Evolutionary conservation across 2,888 invertebrate genomes (phyloP).

Genomic region (Arenicola marina): DNA sequence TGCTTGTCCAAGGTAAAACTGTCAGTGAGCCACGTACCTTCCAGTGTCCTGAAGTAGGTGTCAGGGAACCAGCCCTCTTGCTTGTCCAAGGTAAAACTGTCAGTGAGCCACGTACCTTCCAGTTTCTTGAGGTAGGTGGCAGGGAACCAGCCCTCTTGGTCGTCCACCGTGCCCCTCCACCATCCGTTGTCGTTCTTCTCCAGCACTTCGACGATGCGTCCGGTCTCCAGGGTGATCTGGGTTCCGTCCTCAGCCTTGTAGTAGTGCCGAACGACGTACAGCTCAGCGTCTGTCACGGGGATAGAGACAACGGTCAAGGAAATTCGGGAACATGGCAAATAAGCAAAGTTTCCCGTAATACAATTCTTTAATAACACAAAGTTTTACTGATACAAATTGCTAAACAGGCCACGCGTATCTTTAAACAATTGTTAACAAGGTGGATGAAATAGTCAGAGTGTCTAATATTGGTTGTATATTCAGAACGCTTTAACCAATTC

Average conservation of each 20-base stretch:
- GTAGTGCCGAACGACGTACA: conserved; percentile 1
- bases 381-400: no score
- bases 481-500: no score
- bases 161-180: conserved; percentile 51
- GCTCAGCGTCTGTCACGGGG: conserved; percentile 4
- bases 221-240: conserved; percentile 1
- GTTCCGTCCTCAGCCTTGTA: conserved; percentile 1
- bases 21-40: no score
- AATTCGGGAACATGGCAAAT: no score
- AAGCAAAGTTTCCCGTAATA: no score
- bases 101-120: not conserved
- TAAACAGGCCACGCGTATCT: no score
- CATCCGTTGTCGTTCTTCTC: conserved; percentile 55
- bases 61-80: conserved; percentile 56
- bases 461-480: no score
- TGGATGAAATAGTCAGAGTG: no score
- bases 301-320: no score
- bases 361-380: no score
- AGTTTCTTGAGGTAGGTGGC: conserved; percentile 45
- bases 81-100: conserved; percentile 40
- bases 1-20: no score
- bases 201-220: conserved; percentile 31
- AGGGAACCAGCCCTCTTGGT: conserved; percentile 55
- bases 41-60: conserved; percentile 41
- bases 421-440: no score